Percentiles rank a stretch among this genome's conserved stretches.
Evolutionary conservation across 2,797 vertebrate species (phyloP).

Genomic region (Lutjanus argentimaculatus): DNA sequence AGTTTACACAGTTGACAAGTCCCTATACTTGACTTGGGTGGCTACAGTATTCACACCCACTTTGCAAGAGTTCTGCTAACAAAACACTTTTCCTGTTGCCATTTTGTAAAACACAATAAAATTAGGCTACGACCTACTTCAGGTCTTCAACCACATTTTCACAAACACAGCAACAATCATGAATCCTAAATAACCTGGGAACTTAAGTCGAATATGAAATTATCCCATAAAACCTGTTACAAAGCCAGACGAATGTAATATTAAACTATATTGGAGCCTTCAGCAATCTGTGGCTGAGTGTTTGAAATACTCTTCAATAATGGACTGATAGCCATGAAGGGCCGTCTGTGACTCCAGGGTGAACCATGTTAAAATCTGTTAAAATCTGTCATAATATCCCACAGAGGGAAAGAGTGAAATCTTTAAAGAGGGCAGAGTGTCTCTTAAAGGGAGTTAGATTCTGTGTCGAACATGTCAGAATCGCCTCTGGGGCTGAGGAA

Average conservation of each 20-base stretch:
- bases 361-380: conserved; percentile 58
- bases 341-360: conserved; percentile 48
- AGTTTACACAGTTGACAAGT: background rate
- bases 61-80: background rate
- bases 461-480: conserved; percentile 50
- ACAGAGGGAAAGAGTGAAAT: conserved; percentile 32
- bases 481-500: conserved; percentile 55
- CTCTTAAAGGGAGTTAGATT: conserved; percentile 58
- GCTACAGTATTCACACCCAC: background rate
- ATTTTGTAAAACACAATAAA: background rate
- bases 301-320: background rate
- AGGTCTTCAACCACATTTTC: background rate
- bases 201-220: background rate
- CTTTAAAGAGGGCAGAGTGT: conserved; percentile 53
- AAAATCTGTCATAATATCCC: conserved; percentile 55
- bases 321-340: background rate
- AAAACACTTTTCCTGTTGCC: background rate
- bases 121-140: background rate
- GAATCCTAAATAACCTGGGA: background rate
- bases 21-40: background rate
- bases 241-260: background rate
- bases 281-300: background rate
- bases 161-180: background rate
- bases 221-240: background rate
- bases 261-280: background rate